Evolutionary conservation across 2,113 vertebrate genomes (phyloP).

Genomic region (Paraplagusia blochii): DNA sequence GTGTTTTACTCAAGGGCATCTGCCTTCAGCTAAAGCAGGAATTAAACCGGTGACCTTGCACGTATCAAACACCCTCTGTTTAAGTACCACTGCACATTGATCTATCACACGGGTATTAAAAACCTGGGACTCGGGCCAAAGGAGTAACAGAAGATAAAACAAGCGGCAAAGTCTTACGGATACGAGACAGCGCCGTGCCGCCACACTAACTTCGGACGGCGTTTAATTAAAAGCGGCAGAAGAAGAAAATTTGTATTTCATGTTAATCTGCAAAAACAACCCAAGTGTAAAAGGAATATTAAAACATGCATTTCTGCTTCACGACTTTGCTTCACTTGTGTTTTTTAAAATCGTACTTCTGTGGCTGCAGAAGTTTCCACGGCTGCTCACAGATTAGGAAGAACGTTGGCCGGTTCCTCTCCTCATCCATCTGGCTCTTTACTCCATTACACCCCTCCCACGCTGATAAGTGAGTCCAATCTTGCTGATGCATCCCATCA

Average conservation of each 20-base stretch:
- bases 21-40: constrained; percentile 1
- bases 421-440: constrained; percentile 23
- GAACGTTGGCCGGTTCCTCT: constrained; percentile 14
- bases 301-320: background rate
- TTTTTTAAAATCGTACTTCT: background rate
- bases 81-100: constrained; percentile 7
- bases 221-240: constrained; percentile 43
- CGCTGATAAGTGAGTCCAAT: constrained; percentile 44
- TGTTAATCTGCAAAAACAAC: constrained; percentile 21
- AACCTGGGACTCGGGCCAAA: constrained; percentile 34
- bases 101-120: constrained; percentile 27
- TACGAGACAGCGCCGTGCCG: constrained; percentile 36
- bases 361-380: constrained; percentile 1
- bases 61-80: constrained; percentile 13
- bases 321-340: background rate
- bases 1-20: constrained; percentile 11
- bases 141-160: constrained; percentile 36
- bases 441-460: constrained; percentile 22
- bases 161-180: constrained; percentile 33
- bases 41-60: constrained; percentile 39
- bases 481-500: constrained; percentile 41
- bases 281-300: background rate
- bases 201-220: constrained; percentile 7
- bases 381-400: constrained; percentile 28
- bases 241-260: constrained; percentile 14